Evolutionary conservation across 2,113 vertebrate species (phyloP), one percentile per base, ranked within the genome.

Genomic region (Gymnogyps californianus): DNA sequence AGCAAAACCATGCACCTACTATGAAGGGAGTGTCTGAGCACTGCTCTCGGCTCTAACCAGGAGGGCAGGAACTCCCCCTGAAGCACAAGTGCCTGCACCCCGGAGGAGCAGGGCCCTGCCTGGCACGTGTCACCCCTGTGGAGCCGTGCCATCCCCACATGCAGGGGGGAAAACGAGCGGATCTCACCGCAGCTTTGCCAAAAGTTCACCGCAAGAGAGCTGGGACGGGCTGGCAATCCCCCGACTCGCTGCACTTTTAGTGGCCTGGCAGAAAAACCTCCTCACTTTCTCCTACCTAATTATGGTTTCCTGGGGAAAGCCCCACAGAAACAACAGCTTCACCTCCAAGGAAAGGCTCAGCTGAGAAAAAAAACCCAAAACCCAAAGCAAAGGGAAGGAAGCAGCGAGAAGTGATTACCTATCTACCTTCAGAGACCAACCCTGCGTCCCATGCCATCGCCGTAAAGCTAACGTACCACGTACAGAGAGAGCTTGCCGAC

Each of bases 401-500:
- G 44, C 22, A 54, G 47, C 3, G n/a, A 79, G 47, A 58, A 77
- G 6, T 1, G 7, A 59, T 40, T 32, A 78, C 18, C n/a, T 64
- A 8, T 24, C 49, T 71, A 2, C 17, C 26, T 91, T 51, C 74
- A 52, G 52, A 83, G 61, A 72, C 13, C 34, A 83, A 21, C 6
- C 31, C 38, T 9, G n/a, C 1, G 0, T 14, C 31, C 24, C 14
- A 51, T 90, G 57, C 29, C 34, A 44, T 1, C 1, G 3, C 54
- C 22, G 4, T 58, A 66, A 75, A 85, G 59, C 49, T 47, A 61
- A 70, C 16, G 2, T 4, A n/a, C 8, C 46, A 21, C 2, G 1
- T 6, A 32, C 0, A 0, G 34, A 75, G 46, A 54, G 8, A 82
- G 34, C 34, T 78, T 3, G 0, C 7, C 2, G 3, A 40, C 2